Evolutionary conservation across 2,113 vertebrate species (phyloP).

Genomic region (Sardina pilchardus): DNA sequence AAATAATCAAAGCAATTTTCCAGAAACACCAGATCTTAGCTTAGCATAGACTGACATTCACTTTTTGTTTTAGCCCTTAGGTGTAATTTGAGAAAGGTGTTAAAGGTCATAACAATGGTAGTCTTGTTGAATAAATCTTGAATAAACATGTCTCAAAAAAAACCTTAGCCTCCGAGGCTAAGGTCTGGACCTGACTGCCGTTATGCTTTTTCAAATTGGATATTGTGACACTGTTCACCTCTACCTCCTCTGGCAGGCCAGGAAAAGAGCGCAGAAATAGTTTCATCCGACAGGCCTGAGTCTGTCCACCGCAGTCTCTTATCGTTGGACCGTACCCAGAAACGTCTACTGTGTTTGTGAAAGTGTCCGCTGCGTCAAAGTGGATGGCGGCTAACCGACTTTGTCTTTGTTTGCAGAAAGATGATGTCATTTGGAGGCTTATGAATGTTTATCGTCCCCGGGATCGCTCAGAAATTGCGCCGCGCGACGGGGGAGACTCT

Average conservation of each 20-base stretch:
- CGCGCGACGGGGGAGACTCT: slow-evolving; percentile 60
- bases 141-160: too few relatives aligned
- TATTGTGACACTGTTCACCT: neutral
- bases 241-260: neutral
- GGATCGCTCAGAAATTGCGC: slow-evolving; percentile 66
- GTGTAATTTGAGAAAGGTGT: too few relatives aligned
- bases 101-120: too few relatives aligned
- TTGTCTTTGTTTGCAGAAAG: slow-evolving; percentile 33
- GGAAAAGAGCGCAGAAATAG: neutral
- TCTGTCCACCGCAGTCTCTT: neutral
- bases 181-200: too few relatives aligned
- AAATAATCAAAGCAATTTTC: too few relatives aligned
- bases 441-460: slow-evolving; percentile 69
- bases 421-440: slow-evolving; percentile 49
- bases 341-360: neutral
- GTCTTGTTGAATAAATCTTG: too few relatives aligned
- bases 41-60: too few relatives aligned
- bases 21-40: too few relatives aligned
- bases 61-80: too few relatives aligned
- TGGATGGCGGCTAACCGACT: slow-evolving; percentile 20
- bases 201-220: neutral
- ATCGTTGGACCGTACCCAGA: neutral
- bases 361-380: neutral
- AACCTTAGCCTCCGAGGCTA: too few relatives aligned
- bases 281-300: neutral